A percentile compares a stretch with the other conserved stretches of the same genome.
Evolutionary conservation across 2,888 invertebrate species (phyloP).

Genomic region (Euzophera pinguis): DNA sequence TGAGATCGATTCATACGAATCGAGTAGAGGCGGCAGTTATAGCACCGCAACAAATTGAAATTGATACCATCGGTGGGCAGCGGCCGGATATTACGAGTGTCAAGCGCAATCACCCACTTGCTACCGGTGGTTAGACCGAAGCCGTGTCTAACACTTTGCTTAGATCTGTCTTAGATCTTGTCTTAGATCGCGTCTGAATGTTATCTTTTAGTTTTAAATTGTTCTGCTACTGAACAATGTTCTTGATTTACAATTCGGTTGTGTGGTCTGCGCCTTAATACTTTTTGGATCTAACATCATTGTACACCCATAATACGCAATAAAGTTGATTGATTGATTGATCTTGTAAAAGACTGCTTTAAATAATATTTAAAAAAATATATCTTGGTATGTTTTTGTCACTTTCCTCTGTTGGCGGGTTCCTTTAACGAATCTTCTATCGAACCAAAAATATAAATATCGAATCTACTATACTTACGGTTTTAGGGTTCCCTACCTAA

Average conservation of each 20-base stretch:
- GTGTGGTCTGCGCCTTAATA: too few relatives aligned
- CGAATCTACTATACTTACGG: too few relatives aligned
- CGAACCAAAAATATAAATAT: too few relatives aligned
- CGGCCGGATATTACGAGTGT: constrained; percentile 77
- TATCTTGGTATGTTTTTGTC: too few relatives aligned
- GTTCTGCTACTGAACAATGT: not conserved
- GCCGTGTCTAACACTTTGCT: constrained; percentile 45
- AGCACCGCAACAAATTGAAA: constrained; percentile 76
- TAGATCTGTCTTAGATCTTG: constrained; percentile 29
- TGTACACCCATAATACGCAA: too few relatives aligned
- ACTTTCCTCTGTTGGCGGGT: too few relatives aligned
- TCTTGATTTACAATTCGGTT: not conserved
- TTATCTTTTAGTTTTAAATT: constrained; percentile 10
- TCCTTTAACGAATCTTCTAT: too few relatives aligned
- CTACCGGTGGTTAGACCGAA: constrained; percentile 32
- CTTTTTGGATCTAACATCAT: too few relatives aligned
- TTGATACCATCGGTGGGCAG: constrained; percentile 76
- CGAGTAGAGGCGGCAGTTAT: constrained; percentile 66
- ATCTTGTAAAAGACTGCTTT: too few relatives aligned
- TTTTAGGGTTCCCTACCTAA: too few relatives aligned
- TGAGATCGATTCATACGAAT: constrained; percentile 72
- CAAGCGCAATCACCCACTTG: constrained; percentile 73
- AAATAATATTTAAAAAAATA: too few relatives aligned
- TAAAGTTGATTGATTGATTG: too few relatives aligned
- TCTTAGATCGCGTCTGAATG: constrained; percentile 22